Conservation (phyloP, 2,888 invertebrate genomes). For the Drosophila putrida region DNA sequence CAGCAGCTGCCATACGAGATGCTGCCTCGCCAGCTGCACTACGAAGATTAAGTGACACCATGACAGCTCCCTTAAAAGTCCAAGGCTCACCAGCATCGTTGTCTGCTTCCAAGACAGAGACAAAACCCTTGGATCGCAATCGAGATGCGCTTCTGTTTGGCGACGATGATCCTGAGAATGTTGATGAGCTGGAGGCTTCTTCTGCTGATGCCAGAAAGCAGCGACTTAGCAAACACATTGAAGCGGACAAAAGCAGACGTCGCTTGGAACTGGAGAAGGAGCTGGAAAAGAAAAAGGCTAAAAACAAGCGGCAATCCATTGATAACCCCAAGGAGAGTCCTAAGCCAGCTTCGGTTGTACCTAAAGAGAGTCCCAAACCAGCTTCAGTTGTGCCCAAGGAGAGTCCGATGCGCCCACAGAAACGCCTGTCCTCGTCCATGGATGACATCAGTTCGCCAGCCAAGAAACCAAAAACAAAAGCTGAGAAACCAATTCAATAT, state of each 20-base stretch:
- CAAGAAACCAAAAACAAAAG: conserved; percentile 73
- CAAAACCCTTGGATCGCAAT: conserved; percentile 78
- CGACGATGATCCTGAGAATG: conserved; percentile 85
- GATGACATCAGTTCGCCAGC: conserved; percentile 29
- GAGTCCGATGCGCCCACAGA: conserved; percentile 25
- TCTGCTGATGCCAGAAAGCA: conserved; percentile 66
- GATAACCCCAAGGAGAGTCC: conserved; percentile 37
- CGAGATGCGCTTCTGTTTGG: conserved; percentile 86
- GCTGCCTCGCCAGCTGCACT: conserved; percentile 71
- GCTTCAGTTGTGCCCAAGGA: not conserved
- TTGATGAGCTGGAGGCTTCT: conserved; percentile 51
- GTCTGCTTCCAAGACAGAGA: not conserved
- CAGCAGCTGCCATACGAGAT: conserved; percentile 87
- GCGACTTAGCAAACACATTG: conserved; percentile 85
- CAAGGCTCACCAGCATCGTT: not conserved
- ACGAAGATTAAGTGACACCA: conserved; percentile 37
- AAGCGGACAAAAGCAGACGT: conserved; percentile 72
- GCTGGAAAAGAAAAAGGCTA: conserved; percentile 59
- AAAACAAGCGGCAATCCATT: conserved; percentile 36
- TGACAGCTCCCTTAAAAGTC: conserved; percentile 7
- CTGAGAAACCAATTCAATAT: conserved; percentile 51
- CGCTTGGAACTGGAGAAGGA: conserved; percentile 64
- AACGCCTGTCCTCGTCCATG: conserved; percentile 62
- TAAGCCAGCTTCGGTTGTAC: not conserved
- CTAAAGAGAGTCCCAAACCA: conserved; percentile 24